Base-by-base conservation (phyloP, 2,888 invertebrate species). In the Synanthedon andrenaeformis region DNA sequence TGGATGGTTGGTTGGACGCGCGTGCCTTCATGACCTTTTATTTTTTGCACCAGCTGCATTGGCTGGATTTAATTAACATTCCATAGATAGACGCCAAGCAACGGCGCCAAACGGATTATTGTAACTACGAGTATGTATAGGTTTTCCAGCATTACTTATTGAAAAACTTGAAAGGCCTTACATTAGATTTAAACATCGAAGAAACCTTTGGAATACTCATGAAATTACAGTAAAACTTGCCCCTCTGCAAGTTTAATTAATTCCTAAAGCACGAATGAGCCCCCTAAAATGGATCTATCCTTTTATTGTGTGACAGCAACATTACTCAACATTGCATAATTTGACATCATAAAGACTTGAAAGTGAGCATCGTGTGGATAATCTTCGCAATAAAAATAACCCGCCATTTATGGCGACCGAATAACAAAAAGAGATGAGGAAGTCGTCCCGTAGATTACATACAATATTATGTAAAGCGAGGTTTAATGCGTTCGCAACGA, bases 21-120 rank as follows among this genome's bases (percentile, higher is more conserved):
- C 76, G 79, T 77, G 80, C 75, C 70, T 59, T 54, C 57, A 48
- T 76, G 78, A 82, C 79, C 79, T 82, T 82, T 82, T 67, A 65
- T 71, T 79, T 82, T 81, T 80, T 73, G 67, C 70, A 56, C 55
- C 54, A 54, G 59, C 62, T 54, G 58, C 63, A 58, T 57, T 58
- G 61, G 49, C 52, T 41, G 64, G 68, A 69, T 74, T 71, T 70
- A 69, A 73, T 72, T 70, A 71, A 70, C 62, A 70, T 72, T 67
- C 72, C 70, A 54, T 57, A 12, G 50, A 41, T 49, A 62, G 60
- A 54, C 52, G 52, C 58, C 56, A 57, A 53, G 55, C 62, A 57
- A 59, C 58, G 62, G 63, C 62, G 61, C 57, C 56, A 59, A 56
- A 57, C 23, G 55, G 58, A 55, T 42, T 41, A 45, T 45, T 45